A percentile compares a stretch with the other conserved stretches of the same genome.
Evolutionary conservation across 2,797 vertebrate genomes (phyloP).

Genomic region (Trichosurus vulpecula): DNA sequence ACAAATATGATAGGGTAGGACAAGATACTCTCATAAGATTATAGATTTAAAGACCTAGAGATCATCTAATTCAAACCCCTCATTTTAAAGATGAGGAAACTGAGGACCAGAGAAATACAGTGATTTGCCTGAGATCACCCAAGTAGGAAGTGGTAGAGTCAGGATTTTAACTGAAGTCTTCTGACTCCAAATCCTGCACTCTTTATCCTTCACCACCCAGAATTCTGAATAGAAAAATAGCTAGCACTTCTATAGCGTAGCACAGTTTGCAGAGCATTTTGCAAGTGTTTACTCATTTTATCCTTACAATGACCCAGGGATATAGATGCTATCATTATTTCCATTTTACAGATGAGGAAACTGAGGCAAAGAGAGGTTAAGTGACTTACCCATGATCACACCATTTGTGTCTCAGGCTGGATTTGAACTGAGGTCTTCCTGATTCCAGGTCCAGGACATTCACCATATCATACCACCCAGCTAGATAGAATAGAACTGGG

Average conservation of each 20-base stretch:
- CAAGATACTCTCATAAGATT: not conserved
- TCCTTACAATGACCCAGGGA: not conserved
- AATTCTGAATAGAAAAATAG: not conserved
- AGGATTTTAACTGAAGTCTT: not conserved
- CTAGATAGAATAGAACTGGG: not conserved
- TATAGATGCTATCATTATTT: not conserved
- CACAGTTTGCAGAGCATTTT: not conserved
- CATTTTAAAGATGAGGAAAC: not conserved
- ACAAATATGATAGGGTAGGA: not conserved
- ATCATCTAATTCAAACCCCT: not conserved
- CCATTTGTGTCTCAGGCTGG: not conserved
- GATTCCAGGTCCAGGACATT: not conserved
- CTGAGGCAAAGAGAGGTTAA: not conserved
- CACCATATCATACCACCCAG: not conserved
- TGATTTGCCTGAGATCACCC: not conserved
- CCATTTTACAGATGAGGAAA: not conserved
- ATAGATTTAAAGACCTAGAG: not conserved
- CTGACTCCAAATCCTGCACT: not conserved
- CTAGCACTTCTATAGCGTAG: not conserved
- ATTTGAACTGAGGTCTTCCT: not conserved
- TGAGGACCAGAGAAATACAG: not conserved
- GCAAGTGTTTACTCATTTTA: not conserved
- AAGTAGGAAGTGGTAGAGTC: not conserved
- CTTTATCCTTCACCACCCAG: not conserved
- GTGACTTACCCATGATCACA: not conserved